Evolutionary conservation across 2,113 vertebrate genomes (phyloP).

Genomic region (Acrocephalus arundinaceus): DNA sequence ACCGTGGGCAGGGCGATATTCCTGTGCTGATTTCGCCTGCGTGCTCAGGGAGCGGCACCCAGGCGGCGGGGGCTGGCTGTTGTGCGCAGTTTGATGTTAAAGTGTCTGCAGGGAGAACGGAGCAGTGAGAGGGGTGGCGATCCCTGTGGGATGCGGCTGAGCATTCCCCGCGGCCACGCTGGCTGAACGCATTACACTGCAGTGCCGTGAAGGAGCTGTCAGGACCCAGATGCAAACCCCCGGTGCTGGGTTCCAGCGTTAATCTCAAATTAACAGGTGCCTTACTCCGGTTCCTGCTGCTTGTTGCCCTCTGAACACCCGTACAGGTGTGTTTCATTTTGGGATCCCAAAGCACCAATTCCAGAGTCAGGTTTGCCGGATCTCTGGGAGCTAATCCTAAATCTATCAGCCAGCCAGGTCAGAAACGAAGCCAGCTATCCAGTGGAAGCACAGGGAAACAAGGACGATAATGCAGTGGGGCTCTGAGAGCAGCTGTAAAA

Average conservation of each 20-base stretch:
- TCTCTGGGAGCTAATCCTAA: background rate
- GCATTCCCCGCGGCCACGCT: background rate
- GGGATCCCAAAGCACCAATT: background rate
- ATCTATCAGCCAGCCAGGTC: background rate
- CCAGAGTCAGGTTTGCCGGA: background rate
- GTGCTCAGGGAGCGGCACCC: background rate
- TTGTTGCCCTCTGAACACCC: background rate
- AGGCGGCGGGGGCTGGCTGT: accelerated
- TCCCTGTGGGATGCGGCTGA: background rate
- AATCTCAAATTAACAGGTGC: accelerated
- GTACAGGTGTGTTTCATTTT: accelerated
- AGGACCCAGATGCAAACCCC: background rate
- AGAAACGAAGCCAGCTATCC: background rate
- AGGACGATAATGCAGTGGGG: background rate
- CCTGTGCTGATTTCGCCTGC: accelerated
- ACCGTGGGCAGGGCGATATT: background rate
- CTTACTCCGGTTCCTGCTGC: background rate
- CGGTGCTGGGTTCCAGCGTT: background rate
- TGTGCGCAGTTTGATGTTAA: accelerated
- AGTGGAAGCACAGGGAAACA: background rate
- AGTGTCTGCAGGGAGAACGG: accelerated
- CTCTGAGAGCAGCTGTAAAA: background rate
- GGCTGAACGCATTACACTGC: accelerated
- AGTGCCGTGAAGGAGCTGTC: accelerated
- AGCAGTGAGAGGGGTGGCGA: accelerated